phyloP scores from a whole-genome alignment of 2,797 vertebrate species.

The Hypotaenidia okinawae region DNA sequence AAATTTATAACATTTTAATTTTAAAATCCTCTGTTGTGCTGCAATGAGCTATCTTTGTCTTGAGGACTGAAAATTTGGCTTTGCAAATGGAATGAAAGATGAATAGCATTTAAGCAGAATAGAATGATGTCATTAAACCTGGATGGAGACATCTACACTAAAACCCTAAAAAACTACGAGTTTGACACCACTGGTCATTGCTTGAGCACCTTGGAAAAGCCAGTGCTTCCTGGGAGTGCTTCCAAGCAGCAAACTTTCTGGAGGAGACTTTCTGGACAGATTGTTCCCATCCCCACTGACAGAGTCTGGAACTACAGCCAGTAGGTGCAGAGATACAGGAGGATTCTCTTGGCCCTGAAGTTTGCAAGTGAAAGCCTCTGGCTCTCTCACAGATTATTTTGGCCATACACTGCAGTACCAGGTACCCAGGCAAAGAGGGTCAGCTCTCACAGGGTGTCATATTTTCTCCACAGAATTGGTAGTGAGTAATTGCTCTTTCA shows the following conservation, averaged over 20 bases:
- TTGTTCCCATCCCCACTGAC: neutral
- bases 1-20: neutral
- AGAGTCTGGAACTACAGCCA: neutral
- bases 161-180: neutral
- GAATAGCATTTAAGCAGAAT: neutral
- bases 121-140: neutral
- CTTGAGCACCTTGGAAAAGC: neutral
- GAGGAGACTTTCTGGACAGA: neutral
- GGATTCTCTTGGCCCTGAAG: neutral
- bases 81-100: neutral
- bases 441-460: neutral
- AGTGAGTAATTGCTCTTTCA: neutral
- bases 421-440: neutral
- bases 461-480: neutral
- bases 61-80: neutral
- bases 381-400: neutral
- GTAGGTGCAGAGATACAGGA: neutral
- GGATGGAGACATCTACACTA: neutral
- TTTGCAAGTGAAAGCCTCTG: neutral
- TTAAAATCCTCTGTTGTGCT: neutral
- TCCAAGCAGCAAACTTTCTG: neutral
- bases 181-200: neutral
- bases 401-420: neutral
- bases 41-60: neutral
- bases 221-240: neutral